phyloP scores from a whole-genome alignment of 2,113 vertebrate genomes.

The Xyrauchen texanus region DNA sequence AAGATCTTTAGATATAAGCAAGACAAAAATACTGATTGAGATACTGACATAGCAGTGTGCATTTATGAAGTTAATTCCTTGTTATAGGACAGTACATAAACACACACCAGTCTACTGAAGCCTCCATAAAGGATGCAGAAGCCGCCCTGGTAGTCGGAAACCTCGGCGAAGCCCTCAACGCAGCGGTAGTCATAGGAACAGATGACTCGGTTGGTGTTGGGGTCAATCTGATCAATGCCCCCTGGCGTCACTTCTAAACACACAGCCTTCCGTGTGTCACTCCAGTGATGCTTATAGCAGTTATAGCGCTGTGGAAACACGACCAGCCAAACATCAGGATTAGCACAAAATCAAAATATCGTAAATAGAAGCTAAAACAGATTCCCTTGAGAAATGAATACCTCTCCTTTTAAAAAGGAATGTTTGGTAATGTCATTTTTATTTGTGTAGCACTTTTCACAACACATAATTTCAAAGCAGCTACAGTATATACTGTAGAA shows the following conservation, averaged over 20 bases:
- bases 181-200: slow-evolving; percentile 98
- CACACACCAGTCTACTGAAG: slow-evolving; percentile 90
- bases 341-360: background rate
- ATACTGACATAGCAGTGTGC: no score
- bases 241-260: slow-evolving; percentile 95
- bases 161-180: slow-evolving; percentile 93
- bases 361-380: no score
- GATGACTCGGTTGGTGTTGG: slow-evolving; percentile 88
- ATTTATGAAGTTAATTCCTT: no score
- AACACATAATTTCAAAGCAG: no score
- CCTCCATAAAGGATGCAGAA: slow-evolving; percentile 96
- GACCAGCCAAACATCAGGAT: background rate
- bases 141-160: slow-evolving; percentile 92
- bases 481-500: no score
- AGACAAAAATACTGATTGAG: no score
- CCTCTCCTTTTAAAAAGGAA: no score
- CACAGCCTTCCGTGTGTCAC: slow-evolving; percentile 84
- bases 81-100: background rate
- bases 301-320: slow-evolving; percentile 82
- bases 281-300: slow-evolving; percentile 99
- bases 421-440: no score
- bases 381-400: no score
- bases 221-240: slow-evolving; percentile 95
- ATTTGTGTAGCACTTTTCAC: no score
- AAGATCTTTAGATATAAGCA: no score